Evolutionary conservation across 35 echinoderm and acorn worm species (phyloP).

Genomic region (Holothuria glaberrima): DNA sequence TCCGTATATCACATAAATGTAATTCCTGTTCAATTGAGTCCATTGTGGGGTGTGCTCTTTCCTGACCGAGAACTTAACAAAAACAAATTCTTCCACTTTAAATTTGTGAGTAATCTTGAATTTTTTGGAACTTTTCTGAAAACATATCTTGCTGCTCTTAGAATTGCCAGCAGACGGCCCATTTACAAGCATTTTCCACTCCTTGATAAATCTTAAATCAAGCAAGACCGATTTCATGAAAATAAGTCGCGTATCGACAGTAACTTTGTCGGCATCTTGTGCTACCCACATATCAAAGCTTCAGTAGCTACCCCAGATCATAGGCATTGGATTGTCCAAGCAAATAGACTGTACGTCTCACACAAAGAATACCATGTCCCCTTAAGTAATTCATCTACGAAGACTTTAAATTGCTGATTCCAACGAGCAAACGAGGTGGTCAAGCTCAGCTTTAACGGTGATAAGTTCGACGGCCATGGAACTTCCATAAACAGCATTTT

Average conservation of each 20-base stretch:
- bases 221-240: slow-evolving; percentile 38
- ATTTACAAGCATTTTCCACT: background rate
- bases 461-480: no score
- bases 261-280: background rate
- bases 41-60: slow-evolving; percentile 8
- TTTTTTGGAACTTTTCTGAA: slow-evolving; percentile 21
- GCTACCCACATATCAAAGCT: slow-evolving; percentile 58
- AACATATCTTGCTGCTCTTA: background rate
- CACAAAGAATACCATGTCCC: slow-evolving; percentile 45
- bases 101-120: slow-evolving; percentile 11
- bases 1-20: slow-evolving; percentile 30
- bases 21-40: background rate
- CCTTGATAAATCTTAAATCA: background rate
- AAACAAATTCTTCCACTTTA: slow-evolving; percentile 24
- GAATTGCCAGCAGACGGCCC: no score
- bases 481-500: no score
- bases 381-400: background rate
- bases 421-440: background rate
- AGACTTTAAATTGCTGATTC: background rate
- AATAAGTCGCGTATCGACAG: slow-evolving; percentile 26
- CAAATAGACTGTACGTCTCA: slow-evolving; percentile 38
- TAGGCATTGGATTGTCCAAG: slow-evolving; percentile 58
- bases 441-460: no score
- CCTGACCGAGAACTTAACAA: slow-evolving; percentile 36
- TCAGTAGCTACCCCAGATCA: slow-evolving; percentile 22